Conservation (phyloP, 2,888 invertebrate species). For the Lasioglossum marginatum region DNA sequence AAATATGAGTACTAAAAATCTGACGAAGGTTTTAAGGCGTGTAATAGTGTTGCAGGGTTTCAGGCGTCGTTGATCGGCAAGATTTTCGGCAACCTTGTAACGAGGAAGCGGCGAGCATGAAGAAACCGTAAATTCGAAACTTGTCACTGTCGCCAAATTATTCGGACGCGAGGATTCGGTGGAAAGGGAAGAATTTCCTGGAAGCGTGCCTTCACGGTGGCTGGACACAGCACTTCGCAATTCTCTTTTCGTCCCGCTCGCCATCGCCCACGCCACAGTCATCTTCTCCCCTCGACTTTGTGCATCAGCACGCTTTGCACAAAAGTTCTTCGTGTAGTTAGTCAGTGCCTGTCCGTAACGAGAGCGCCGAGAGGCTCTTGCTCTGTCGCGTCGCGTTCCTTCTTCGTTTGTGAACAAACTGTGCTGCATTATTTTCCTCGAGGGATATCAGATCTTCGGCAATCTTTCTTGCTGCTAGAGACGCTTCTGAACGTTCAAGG, state of each 20-base stretch:
- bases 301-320: conserved; percentile 68
- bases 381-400: conserved; percentile 27
- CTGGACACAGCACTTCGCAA: conserved; percentile 82
- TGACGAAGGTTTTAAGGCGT: no score
- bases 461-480: not conserved
- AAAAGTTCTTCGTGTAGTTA: conserved; percentile 70
- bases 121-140: conserved; percentile 14
- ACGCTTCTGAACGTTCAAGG: not conserved
- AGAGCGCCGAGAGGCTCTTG: conserved; percentile 45
- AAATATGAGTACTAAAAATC: no score
- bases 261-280: conserved; percentile 67
- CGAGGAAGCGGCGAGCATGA: not conserved
- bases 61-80: not conserved
- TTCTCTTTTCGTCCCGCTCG: conserved; percentile 72
- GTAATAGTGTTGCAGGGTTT: no score
- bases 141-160: conserved; percentile 44
- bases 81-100: not conserved
- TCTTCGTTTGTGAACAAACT: conserved; percentile 9
- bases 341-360: conserved; percentile 71
- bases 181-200: conserved; percentile 81
- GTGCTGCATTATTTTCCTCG: not conserved
- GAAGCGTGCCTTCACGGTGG: conserved; percentile 83
- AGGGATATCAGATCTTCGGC: not conserved
- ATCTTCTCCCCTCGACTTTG: conserved; percentile 73
- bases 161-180: conserved; percentile 61